phyloP scores from a whole-genome alignment of 64 coral and sea anemone genomes.

The Hydrozoanthus tunicans region DNA sequence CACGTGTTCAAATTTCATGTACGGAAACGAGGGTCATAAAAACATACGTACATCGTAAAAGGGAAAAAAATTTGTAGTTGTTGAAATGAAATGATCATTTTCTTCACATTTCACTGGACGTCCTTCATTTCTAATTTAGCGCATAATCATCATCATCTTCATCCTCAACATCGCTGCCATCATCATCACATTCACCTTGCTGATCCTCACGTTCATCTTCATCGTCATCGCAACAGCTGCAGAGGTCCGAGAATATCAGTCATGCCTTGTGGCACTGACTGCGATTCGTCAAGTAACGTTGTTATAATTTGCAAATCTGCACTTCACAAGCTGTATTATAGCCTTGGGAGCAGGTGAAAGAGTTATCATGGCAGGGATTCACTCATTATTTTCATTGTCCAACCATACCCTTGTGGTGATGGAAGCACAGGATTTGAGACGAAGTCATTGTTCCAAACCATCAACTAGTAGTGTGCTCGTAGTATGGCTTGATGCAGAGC shows the following conservation, averaged over 20 bases:
- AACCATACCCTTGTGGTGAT: background rate
- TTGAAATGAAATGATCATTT: too few species aligned
- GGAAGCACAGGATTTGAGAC: background rate
- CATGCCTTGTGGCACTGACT: background rate
- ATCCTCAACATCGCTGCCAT: too few species aligned
- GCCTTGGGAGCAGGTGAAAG: too few species aligned
- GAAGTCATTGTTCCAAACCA: too few species aligned
- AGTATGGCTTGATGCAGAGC: too few species aligned
- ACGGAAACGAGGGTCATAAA: too few species aligned
- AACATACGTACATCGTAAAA: too few species aligned
- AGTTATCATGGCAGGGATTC: background rate
- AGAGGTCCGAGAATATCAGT: background rate
- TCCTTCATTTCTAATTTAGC: background rate
- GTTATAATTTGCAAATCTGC: background rate
- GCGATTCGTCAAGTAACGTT: background rate
- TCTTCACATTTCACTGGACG: too few species aligned
- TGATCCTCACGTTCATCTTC: background rate
- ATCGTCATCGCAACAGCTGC: background rate
- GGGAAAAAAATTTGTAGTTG: too few species aligned
- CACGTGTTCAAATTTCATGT: too few species aligned
- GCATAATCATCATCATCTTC: background rate
- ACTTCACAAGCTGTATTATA: background rate
- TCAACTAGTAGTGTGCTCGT: too few species aligned
- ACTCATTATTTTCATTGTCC: background rate
- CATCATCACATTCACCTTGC: background rate